Conservation (phyloP, 2,113 vertebrate species). For the Plecturocebus donacophilus region DNA sequence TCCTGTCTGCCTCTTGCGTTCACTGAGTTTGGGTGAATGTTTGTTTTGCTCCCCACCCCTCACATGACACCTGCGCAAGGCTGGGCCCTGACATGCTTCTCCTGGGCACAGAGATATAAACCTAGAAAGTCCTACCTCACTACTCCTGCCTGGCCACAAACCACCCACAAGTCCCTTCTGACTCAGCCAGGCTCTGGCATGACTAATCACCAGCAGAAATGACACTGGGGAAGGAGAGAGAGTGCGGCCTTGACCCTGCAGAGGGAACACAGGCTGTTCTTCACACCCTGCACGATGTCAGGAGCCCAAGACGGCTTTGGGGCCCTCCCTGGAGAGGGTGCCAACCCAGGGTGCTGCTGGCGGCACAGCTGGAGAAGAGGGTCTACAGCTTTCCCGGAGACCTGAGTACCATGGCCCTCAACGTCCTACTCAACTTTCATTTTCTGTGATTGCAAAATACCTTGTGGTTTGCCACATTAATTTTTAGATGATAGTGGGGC, state of each 20-base stretch:
- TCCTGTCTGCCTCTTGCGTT: not conserved
- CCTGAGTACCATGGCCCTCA: not conserved
- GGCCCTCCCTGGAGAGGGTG: not conserved
- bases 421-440: constrained; percentile 64
- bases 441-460: constrained; percentile 73
- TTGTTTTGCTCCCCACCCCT: not conserved
- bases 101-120: constrained; percentile 21
- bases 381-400: not conserved
- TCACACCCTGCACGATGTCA: too few relatives aligned
- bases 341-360: rapidly evolving
- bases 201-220: constrained; percentile 64
- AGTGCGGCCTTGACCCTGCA: not conserved
- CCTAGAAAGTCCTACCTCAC: constrained; percentile 76
- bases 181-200: constrained; percentile 69
- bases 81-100: not conserved
- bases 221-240: not conserved
- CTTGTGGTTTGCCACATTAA: constrained; percentile 73
- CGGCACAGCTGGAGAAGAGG: not conserved
- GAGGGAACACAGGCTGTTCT: not conserved
- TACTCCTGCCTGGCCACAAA: constrained; percentile 74
- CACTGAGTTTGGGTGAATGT: not conserved
- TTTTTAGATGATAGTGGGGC: constrained; percentile 58
- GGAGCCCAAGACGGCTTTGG: not conserved
- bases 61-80: not conserved
- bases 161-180: constrained; percentile 72